Evolutionary conservation across 2,888 invertebrate genomes (phyloP).

Genomic region (Limnephilus lunatus): DNA sequence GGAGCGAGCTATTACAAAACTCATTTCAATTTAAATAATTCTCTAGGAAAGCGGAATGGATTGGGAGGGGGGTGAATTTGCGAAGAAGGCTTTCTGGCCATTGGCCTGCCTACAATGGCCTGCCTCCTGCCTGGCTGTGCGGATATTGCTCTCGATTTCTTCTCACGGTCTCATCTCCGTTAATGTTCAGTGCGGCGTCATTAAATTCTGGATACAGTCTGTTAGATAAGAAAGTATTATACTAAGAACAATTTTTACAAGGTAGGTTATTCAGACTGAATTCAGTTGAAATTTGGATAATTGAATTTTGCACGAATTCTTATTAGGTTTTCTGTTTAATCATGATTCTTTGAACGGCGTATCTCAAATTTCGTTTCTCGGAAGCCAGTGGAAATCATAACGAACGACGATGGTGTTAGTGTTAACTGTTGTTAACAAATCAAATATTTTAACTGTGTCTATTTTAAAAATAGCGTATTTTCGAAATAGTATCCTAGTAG

Average conservation of each 20-base stretch:
- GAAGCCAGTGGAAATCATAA: too few species aligned
- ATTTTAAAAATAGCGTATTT: too few species aligned
- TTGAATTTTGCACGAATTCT: too few species aligned
- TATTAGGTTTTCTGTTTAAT: too few species aligned
- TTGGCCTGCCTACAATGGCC: conserved; percentile 17
- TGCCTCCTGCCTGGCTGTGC: conserved; percentile 1
- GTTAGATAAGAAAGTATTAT: background rate
- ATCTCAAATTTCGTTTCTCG: too few species aligned
- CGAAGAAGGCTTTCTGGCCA: conserved; percentile 6
- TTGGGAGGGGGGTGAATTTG: background rate
- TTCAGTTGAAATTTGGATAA: too few species aligned
- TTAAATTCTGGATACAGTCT: background rate
- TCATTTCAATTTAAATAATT: conserved; percentile 63
- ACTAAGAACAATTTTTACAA: background rate
- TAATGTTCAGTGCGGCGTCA: conserved; percentile 22
- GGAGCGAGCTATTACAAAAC: conserved; percentile 58
- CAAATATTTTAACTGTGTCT: too few species aligned
- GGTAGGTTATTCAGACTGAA: too few species aligned
- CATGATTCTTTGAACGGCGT: too few species aligned
- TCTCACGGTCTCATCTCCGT: conserved; percentile 34
- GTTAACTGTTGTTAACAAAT: too few species aligned
- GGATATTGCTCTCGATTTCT: conserved; percentile 39
- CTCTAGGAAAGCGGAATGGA: conserved; percentile 12
- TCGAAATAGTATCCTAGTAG: too few species aligned
- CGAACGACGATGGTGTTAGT: too few species aligned